Base-by-base conservation (phyloP, 2,888 invertebrate species). In the Pimpla rufipes region DNA sequence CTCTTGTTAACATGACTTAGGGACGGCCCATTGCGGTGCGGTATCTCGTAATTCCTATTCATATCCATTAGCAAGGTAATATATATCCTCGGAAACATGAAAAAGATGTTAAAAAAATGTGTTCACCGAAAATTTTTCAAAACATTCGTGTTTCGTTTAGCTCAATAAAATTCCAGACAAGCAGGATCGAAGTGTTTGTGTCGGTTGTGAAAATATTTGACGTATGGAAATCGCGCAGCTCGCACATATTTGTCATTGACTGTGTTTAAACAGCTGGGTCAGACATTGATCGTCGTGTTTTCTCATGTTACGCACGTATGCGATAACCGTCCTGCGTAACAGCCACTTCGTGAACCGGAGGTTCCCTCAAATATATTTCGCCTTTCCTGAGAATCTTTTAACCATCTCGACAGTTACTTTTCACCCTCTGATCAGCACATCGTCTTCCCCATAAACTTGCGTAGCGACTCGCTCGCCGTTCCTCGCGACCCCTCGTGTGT, bases 321-420 rank as follows among this genome's bases (percentile, higher is more conserved):
- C 59, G 23, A 57, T 29, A 29, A 29, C 29, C 29, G 2, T 57
- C 29, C 13, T 13, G 29, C 57, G 35, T 59, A 37, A 59, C 59
- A 6, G 7, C n/a, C 37, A 1, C 59, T 23, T 11, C 45, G 45
- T 29, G 13, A 66, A 45, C 13, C 66, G 6, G 13, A 29, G 23
- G 29, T 37, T 66, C 18, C 13, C 42, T 13, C 21, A 64, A 42
- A 21, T 66, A 66, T 47, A 57, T 16, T 66, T 47, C 29, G 23
- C 42, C 21, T 23, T 45, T 42, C 23, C 21, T 21, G 23, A 42
- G 21, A 40, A 64, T 64, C 40, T 64, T 64, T 64, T 40, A 42
- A 42, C 40, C 62, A 40, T 11, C 35, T 29, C 45, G 13, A 13
- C 42, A 42, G 13, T 29, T 29, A 5, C 35, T 59, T 37, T 7